Conservation (phyloP, 2,113 vertebrate species). For the Perccottus glenii region DNA sequence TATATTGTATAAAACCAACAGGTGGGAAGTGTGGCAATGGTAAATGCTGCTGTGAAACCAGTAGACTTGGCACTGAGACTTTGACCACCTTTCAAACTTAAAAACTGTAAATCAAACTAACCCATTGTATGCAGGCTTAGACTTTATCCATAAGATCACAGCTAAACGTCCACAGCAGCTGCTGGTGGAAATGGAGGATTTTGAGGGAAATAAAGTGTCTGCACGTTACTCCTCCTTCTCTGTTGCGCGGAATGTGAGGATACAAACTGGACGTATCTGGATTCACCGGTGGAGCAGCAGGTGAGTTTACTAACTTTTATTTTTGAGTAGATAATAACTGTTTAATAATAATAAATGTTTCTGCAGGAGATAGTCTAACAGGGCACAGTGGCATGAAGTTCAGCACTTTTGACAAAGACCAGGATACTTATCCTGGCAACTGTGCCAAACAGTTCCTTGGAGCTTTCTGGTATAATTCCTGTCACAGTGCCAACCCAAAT, state of each 20-base stretch:
- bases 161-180: background rate
- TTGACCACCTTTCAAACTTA: no score
- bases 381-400: background rate
- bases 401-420: constrained; percentile 5
- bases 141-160: constrained; percentile 4
- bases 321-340: no score
- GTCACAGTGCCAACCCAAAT: background rate
- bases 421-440: background rate
- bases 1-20: no score
- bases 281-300: constrained; percentile 1
- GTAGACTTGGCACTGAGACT: no score
- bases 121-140: background rate
- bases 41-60: no score
- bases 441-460: background rate
- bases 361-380: background rate
- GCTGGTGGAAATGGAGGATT: no score
- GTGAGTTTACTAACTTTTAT: background rate
- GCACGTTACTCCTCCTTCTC: background rate
- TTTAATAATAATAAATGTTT: no score
- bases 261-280: background rate
- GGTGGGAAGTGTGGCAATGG: no score
- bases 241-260: background rate
- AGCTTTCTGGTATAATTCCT: background rate
- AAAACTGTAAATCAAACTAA: no score
- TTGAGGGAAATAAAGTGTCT: background rate